Evolutionary conservation across 2,888 invertebrate genomes (phyloP), one percentile per base, ranked within the genome.

Genomic region (Epsilonema sp.): DNA sequence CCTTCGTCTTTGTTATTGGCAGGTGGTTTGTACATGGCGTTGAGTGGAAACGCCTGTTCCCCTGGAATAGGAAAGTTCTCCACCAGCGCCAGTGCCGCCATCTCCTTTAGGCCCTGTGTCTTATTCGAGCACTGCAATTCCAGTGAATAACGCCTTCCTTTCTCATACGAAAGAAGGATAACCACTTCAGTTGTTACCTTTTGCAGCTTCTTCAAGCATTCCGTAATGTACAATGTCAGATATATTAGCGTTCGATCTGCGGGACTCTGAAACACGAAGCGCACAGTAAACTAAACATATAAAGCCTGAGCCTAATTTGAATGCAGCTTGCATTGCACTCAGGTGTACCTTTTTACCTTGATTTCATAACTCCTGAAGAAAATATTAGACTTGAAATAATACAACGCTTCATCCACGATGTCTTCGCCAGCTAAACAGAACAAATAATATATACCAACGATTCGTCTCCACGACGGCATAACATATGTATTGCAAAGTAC

Each of bases 301-400:
- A n/a, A n/a, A n/a, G n/a, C n/a, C n/a, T n/a, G n/a, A n/a, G n/a
- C n/a, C n/a, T n/a, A n/a, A n/a, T n/a, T n/a, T n/a, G n/a, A n/a
- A n/a, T n/a, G n/a, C n/a, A n/a, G n/a, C n/a, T n/a, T n/a, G n/a
- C n/a, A n/a, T n/a, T n/a, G n/a, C n/a, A n/a, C n/a, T n/a, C n/a
- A n/a, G n/a, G n/a, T n/a, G n/a, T n/a, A 31, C 31, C 16, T 11
- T 31, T 16, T 31, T 31, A 85, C 86, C 77, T 92, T 92, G 51
- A 97, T 89, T 74, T 97, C 94, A 68, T 92, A 97, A 31, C 89
- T 92, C 56, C 92, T 78, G 67, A 97, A 99, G 70, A 97, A 97
- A 1, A 97, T 90, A 71, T 97, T 97, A 1, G 97, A 92, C 72
- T 90, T 94, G 69, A 99, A 99, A 68, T 78, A 97, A 63, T 82